These are phyloP conservation scores for Tenebrio molitor DNA, from an alignment of 1,140 invertebrate genomes.

Conservation along the genomic window DNA sequence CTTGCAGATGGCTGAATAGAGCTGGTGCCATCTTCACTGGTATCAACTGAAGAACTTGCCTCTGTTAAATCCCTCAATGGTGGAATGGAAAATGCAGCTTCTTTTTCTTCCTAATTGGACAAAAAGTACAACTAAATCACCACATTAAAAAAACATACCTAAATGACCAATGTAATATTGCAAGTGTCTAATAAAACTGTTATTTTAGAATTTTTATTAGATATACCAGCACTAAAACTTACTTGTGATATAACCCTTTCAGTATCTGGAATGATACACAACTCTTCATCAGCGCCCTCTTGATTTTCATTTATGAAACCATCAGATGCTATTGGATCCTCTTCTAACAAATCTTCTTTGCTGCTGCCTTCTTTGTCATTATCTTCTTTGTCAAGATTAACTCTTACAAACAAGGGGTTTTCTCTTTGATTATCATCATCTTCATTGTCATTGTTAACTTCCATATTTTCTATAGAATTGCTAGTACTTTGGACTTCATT, in stretches of 20 bases:
- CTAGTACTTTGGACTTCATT: slow-evolving; percentile 15
- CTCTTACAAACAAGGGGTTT: slow-evolving; percentile 54
- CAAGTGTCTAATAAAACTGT: too few species aligned
- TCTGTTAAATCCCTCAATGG: slow-evolving; percentile 58
- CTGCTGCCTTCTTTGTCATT: slow-evolving; percentile 28
- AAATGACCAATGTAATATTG: too few species aligned
- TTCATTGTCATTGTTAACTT: slow-evolving; percentile 24
- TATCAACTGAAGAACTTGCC: slow-evolving; percentile 2
- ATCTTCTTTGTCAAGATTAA: slow-evolving; percentile 53
- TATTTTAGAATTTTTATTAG: too few species aligned
- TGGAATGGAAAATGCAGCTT: slow-evolving; percentile 65
- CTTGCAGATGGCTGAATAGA: not conserved
- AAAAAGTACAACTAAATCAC: too few species aligned
- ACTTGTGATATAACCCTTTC: slow-evolving; percentile 74
- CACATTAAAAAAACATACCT: too few species aligned
- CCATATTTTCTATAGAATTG: slow-evolving; percentile 38
- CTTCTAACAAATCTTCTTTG: slow-evolving; percentile 39
- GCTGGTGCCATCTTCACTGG: not conserved
- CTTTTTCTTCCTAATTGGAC: slow-evolving; percentile 70
- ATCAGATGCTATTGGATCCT: slow-evolving; percentile 57
- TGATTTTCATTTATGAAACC: slow-evolving; percentile 52
- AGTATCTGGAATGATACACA: slow-evolving; percentile 72
- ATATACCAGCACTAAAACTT: too few species aligned
- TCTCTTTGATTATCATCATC: slow-evolving; percentile 44
- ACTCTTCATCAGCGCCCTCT: slow-evolving; percentile 71